Conservation (phyloP, 2,113 vertebrate species). For the Upupa epops region DNA sequence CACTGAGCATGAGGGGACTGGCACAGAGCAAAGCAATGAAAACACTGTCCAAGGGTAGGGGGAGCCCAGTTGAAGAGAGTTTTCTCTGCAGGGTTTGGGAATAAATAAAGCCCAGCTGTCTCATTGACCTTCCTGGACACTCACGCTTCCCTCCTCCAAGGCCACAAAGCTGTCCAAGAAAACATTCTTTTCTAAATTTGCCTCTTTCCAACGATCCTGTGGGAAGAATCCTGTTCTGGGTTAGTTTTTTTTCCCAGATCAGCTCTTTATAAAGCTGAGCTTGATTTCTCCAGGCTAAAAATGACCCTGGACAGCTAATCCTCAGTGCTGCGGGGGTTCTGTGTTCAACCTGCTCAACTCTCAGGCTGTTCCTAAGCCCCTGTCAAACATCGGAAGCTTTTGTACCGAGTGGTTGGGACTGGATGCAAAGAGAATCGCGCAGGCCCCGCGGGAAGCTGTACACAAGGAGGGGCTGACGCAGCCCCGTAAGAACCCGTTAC, state of each 20-base stretch:
- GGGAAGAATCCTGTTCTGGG: constrained; percentile 75
- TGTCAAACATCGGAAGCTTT: too few species aligned
- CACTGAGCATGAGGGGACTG: background rate
- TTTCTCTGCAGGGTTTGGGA: constrained; percentile 30
- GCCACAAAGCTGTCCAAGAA: constrained; percentile 86
- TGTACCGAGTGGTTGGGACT: too few species aligned
- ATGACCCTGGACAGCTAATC: constrained; percentile 74
- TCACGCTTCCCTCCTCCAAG: constrained; percentile 85
- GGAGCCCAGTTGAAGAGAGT: background rate
- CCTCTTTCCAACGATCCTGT: constrained; percentile 88
- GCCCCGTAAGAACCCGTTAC: too few species aligned
- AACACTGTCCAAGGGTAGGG: constrained; percentile 14
- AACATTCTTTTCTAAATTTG: constrained; percentile 86
- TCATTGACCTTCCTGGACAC: constrained; percentile 88
- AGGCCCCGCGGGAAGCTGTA: too few species aligned
- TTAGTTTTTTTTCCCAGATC: constrained; percentile 65
- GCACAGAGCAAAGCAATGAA: constrained; percentile 11
- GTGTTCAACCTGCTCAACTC: constrained; percentile 47
- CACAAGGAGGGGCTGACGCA: too few species aligned
- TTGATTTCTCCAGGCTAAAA: constrained; percentile 77
- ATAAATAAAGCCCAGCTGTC: constrained; percentile 66
- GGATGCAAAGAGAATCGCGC: too few species aligned
- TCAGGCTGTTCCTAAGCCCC: too few species aligned
- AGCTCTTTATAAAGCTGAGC: constrained; percentile 76
- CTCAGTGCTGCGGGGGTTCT: constrained; percentile 52